Evolutionary conservation across 2,888 invertebrate species (phyloP).

Genomic region (Liodrosophila aerea): DNA sequence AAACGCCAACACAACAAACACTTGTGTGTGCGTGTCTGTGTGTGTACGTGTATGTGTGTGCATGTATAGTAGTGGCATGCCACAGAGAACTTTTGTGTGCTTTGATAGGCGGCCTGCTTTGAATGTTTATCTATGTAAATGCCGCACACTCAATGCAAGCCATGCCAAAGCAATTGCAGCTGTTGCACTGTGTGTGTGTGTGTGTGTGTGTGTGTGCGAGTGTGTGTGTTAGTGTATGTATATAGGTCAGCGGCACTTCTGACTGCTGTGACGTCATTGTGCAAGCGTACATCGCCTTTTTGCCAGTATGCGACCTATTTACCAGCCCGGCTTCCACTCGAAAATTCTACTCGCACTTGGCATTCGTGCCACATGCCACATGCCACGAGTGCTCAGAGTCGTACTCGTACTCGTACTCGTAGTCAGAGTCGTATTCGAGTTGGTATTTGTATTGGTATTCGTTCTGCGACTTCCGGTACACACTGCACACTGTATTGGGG

Average conservation of each 20-base stretch:
- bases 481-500: slow-evolving; percentile 4
- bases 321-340: slow-evolving; percentile 32
- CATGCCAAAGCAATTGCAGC: slow-evolving; percentile 22
- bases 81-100: neutral
- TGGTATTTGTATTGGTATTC: slow-evolving; percentile 14
- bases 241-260: slow-evolving; percentile 68
- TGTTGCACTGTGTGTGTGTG: slow-evolving; percentile 16
- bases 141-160: slow-evolving; percentile 12
- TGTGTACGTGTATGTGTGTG: slow-evolving; percentile 2
- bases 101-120: slow-evolving; percentile 23
- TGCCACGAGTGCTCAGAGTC: slow-evolving; percentile 2
- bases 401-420: slow-evolving; percentile 5
- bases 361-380: too few relatives aligned
- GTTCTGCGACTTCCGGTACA: slow-evolving; percentile 34
- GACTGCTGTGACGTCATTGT: slow-evolving; percentile 63
- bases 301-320: slow-evolving; percentile 60
- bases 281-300: slow-evolving; percentile 44
- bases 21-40: slow-evolving; percentile 3
- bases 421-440: neutral
- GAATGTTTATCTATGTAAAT: slow-evolving; percentile 44
- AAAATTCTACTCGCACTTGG: neutral
- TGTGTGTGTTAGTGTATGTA: slow-evolving; percentile 29
- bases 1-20: slow-evolving; percentile 46
- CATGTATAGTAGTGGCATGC: neutral
- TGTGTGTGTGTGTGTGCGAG: slow-evolving; percentile 12